Percentiles rank a stretch among this genome's conserved stretches.
Evolutionary conservation across 2,797 vertebrate genomes (phyloP).

Genomic region (Pampus argenteus): DNA sequence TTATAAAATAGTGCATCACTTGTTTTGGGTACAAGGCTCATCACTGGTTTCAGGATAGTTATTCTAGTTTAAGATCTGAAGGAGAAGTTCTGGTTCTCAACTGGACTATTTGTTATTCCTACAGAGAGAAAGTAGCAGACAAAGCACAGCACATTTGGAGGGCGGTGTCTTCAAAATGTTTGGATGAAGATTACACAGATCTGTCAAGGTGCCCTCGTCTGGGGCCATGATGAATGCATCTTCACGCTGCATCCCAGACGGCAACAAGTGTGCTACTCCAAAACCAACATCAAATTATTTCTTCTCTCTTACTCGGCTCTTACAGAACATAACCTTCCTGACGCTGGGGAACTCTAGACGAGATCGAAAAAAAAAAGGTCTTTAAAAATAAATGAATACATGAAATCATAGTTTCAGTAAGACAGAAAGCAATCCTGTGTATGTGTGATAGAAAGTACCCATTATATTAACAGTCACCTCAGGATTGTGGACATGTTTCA

Average conservation of each 20-base stretch:
- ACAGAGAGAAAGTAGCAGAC: slow-evolving; percentile 52
- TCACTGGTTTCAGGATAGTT: not conserved
- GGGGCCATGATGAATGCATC: slow-evolving; percentile 30
- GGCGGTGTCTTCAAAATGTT: slow-evolving; percentile 28
- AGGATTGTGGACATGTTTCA: slow-evolving; percentile 31
- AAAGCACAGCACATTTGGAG: slow-evolving; percentile 33
- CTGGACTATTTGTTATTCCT: slow-evolving; percentile 31
- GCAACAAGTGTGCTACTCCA: not conserved
- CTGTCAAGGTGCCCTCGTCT: slow-evolving; percentile 27
- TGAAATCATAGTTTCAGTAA: not conserved
- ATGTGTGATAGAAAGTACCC: not conserved
- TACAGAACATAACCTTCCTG: not conserved
- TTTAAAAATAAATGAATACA: not conserved
- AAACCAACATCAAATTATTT: slow-evolving; percentile 7
- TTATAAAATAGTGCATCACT: not conserved
- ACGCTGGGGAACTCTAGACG: not conserved
- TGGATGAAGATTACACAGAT: slow-evolving; percentile 36
- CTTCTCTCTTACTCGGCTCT: not conserved
- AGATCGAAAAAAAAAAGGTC: not conserved
- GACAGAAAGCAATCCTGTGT: not conserved
- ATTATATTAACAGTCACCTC: slow-evolving; percentile 23
- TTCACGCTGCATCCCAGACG: not conserved
- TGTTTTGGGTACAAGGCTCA: slow-evolving; percentile 3
- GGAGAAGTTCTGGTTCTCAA: slow-evolving; percentile 15
- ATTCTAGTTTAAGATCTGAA: slow-evolving; percentile 18